Evolutionary conservation across 2,888 invertebrate species (phyloP).

Genomic region (Eristalinus sepulchralis): DNA sequence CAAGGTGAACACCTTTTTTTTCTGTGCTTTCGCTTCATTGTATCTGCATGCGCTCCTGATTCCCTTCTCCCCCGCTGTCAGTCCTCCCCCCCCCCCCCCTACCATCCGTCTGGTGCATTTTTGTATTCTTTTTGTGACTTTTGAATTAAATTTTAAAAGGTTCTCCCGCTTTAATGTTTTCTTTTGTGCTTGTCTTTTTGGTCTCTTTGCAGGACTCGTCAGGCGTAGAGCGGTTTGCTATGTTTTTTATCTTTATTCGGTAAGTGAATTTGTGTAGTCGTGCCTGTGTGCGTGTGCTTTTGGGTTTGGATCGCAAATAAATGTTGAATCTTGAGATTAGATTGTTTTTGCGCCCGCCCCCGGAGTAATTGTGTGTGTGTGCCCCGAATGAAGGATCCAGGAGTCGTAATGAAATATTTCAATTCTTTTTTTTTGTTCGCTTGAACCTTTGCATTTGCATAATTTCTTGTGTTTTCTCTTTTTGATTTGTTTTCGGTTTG

Average conservation of each 20-base stretch:
- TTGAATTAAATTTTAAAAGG: constrained; percentile 13
- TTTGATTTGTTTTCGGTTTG: neutral
- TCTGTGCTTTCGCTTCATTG: neutral
- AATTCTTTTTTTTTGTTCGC: neutral
- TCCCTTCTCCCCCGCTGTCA: neutral
- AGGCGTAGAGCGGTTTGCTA: constrained; percentile 31
- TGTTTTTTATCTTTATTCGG: constrained; percentile 41
- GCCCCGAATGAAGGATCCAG: neutral
- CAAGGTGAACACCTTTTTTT: constrained; percentile 68
- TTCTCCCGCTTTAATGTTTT: neutral
- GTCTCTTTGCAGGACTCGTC: constrained; percentile 52
- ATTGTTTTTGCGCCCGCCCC: neutral
- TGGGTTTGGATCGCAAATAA: neutral
- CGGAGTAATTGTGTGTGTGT: neutral
- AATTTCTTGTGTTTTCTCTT: neutral
- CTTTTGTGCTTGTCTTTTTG: neutral
- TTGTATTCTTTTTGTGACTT: constrained; percentile 8
- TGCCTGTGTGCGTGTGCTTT: neutral
- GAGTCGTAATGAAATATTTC: neutral
- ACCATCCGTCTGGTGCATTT: neutral
- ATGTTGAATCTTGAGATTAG: neutral
- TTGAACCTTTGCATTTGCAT: neutral
- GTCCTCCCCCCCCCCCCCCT: neutral
- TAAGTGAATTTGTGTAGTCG: constrained; percentile 30
- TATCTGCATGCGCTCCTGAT: constrained; percentile 3